phyloP scores from a whole-genome alignment of 2,797 vertebrate species.

The Typhlichthys eigenmanni region DNA sequence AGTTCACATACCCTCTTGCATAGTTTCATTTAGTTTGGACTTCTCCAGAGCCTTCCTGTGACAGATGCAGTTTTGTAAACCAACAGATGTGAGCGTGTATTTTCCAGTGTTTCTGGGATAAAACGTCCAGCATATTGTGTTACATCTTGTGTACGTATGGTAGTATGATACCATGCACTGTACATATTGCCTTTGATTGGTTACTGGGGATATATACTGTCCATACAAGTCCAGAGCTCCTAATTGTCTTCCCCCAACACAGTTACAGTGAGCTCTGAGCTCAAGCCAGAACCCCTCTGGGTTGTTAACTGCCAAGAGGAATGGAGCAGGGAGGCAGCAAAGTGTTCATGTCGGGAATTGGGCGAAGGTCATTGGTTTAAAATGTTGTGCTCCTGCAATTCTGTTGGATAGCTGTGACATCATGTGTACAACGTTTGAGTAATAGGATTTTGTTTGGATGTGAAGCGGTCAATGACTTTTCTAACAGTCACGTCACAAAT shows the following conservation, averaged over 20 bases:
- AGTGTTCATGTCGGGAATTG: background rate
- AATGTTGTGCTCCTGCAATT: too few species aligned
- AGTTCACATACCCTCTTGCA: conserved; percentile 21
- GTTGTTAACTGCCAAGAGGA: too few species aligned
- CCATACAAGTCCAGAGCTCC: conserved; percentile 11
- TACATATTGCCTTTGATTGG: conserved; percentile 58
- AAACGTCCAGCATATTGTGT: conserved; percentile 73
- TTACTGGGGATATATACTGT: conserved; percentile 50
- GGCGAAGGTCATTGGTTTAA: too few species aligned
- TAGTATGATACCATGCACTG: conserved; percentile 69
- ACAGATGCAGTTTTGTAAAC: conserved; percentile 57
- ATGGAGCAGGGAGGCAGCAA: background rate
- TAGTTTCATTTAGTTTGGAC: conserved; percentile 19
- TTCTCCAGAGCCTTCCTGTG: conserved; percentile 62
- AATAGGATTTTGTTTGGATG: too few species aligned
- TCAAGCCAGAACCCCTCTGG: background rate
- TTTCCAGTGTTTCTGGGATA: conserved; percentile 73
- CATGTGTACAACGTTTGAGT: too few species aligned
- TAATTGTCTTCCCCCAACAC: conserved; percentile 16
- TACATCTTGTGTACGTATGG: conserved; percentile 73
- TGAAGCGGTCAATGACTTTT: too few species aligned
- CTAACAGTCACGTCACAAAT: too few species aligned
- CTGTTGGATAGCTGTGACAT: too few species aligned
- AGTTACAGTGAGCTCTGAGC: background rate
- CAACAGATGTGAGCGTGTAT: conserved; percentile 61